These are phyloP conservation scores for Chironomus tepperi DNA, from an alignment of 1,140 invertebrate genomes.

Conservation along the genomic window DNA sequence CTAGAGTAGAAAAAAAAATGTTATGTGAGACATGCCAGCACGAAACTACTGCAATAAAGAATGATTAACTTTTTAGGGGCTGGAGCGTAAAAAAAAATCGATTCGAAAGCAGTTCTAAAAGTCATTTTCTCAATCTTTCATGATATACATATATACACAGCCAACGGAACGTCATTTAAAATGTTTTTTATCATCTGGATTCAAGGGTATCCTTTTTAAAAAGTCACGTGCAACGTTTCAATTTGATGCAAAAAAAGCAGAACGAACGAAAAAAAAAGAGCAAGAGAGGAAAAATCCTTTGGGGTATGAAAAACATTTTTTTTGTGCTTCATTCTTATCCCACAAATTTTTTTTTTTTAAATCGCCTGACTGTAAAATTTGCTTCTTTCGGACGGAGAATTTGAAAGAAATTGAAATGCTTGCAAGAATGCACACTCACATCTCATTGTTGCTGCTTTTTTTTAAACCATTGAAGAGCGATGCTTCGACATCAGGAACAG, in stretches of 20 bases:
- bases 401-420: background rate
- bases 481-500: too few relatives aligned
- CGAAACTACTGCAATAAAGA: constrained; percentile 7
- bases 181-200: background rate
- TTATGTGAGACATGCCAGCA: background rate
- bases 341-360: background rate
- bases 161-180: background rate
- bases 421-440: background rate
- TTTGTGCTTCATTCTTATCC: too few relatives aligned
- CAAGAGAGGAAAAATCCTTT: constrained; percentile 11
- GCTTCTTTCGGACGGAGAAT: background rate
- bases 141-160: background rate
- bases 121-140: constrained; percentile 22
- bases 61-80: constrained; percentile 13
- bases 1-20: too few relatives aligned
- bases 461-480: too few relatives aligned
- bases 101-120: constrained; percentile 12
- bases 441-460: too few relatives aligned
- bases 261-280: background rate
- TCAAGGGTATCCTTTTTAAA: constrained; percentile 19
- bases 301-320: constrained; percentile 18
- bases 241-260: constrained; percentile 22
- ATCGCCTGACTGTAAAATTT: constrained; percentile 20
- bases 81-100: constrained; percentile 16
- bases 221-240: constrained; percentile 22